These are phyloP conservation scores for Esox lucius DNA, from an alignment of 2,797 vertebrate species.

Conservation along the genomic window DNA sequence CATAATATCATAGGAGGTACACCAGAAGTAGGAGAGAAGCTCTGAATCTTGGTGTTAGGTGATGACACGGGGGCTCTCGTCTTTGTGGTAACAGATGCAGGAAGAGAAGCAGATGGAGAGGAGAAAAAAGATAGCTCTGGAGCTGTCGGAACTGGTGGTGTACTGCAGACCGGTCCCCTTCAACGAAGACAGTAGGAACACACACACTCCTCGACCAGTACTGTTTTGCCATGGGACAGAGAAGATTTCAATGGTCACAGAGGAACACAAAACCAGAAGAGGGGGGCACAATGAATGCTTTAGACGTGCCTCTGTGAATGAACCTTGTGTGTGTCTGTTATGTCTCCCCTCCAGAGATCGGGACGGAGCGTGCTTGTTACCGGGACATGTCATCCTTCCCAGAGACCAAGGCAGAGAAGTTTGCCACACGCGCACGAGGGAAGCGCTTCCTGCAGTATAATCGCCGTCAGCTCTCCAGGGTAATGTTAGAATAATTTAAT, in stretches of 20 bases:
- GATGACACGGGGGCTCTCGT: constrained; percentile 2
- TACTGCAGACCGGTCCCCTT: constrained; percentile 97
- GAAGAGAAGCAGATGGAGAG: constrained; percentile 99
- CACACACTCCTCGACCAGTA: neutral
- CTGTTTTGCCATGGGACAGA: no score
- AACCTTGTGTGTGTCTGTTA: neutral
- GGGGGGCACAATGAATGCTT: neutral
- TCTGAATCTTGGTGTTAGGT: neutral
- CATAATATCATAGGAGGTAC: neutral
- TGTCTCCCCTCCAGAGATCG: constrained; percentile 80
- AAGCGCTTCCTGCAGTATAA: constrained; percentile 82
- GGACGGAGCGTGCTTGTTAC: constrained; percentile 92
- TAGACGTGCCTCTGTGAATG: constrained; percentile 8
- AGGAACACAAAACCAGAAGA: no score
- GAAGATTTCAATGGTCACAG: no score
- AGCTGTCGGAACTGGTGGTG: constrained; percentile 94
- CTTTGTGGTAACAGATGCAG: constrained; percentile 77
- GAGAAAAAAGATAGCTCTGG: constrained; percentile 96
- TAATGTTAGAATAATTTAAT: neutral
- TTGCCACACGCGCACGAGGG: constrained; percentile 88
- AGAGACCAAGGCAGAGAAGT: constrained; percentile 96
- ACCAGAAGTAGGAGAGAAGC: neutral
- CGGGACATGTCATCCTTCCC: constrained; percentile 98
- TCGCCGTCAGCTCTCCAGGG: constrained; percentile 75
- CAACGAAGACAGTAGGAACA: constrained; percentile 92